phyloP scores from a whole-genome alignment of 1,140 invertebrate species.

The Trialeurodes vaporariorum region DNA sequence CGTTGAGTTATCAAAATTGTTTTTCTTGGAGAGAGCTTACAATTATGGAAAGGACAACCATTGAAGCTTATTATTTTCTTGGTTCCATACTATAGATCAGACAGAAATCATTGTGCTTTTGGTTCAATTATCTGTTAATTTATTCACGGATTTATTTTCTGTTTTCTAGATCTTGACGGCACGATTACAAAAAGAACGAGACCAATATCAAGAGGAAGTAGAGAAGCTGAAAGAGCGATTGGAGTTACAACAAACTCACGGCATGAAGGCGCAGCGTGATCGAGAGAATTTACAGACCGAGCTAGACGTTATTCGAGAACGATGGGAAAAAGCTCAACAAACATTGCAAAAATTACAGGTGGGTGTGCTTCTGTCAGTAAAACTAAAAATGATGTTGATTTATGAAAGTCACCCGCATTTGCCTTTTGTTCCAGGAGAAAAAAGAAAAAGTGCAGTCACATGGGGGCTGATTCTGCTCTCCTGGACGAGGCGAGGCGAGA shows the following conservation, averaged over 20 bases:
- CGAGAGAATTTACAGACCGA: constrained; percentile 71
- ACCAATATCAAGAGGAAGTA: constrained; percentile 41
- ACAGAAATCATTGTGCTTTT: background rate
- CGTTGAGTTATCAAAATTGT: too few relatives aligned
- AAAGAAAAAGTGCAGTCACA: too few relatives aligned
- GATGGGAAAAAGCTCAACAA: constrained; percentile 74
- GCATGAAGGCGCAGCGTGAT: constrained; percentile 71
- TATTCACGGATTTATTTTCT: background rate
- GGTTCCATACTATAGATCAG: background rate
- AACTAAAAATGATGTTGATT: too few relatives aligned
- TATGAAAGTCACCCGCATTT: too few relatives aligned
- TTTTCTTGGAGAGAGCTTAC: too few relatives aligned
- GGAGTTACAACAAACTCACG: constrained; percentile 63
- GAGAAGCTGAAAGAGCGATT: constrained; percentile 67
- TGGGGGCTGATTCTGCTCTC: too few relatives aligned
- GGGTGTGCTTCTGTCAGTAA: constrained; percentile 27
- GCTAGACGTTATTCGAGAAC: constrained; percentile 70
- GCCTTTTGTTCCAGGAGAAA: too few relatives aligned
- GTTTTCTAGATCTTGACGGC: constrained; percentile 46
- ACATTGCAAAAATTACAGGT: constrained; percentile 72
- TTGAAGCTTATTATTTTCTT: background rate
- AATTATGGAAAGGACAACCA: too few relatives aligned
- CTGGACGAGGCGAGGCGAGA: too few relatives aligned
- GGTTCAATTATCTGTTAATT: background rate
- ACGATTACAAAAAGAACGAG: constrained; percentile 76